Conservation (phyloP, 2,113 vertebrate species). For the Boulengeromyrus knoepffleri region DNA sequence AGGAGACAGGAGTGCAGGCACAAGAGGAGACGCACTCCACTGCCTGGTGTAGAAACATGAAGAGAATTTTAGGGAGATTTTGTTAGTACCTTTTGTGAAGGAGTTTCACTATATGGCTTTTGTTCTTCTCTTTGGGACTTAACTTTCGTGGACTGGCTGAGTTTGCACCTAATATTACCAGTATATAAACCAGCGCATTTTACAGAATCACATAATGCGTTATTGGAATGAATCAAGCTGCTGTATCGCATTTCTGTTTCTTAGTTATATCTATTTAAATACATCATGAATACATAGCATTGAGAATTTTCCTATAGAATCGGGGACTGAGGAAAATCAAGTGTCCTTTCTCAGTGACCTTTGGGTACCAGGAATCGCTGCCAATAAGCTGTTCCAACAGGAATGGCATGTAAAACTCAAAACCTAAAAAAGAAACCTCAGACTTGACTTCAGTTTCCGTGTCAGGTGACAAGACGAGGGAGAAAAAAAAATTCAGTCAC, state of each 20-base stretch:
- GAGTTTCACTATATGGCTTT: not conserved
- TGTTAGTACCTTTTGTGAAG: conserved; percentile 22
- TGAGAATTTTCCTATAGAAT: not conserved
- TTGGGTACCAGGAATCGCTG: not conserved
- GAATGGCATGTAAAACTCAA: not conserved
- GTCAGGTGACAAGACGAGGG: not conserved
- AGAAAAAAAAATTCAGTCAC: not conserved
- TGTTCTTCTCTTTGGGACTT: not conserved
- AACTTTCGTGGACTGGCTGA: conserved; percentile 18
- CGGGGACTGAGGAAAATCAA: not conserved
- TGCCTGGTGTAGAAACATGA: conserved; percentile 12
- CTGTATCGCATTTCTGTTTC: conserved; percentile 15
- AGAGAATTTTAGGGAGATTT: conserved; percentile 18
- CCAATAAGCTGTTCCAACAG: not conserved
- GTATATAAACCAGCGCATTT: conserved; percentile 13
- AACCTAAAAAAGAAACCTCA: not conserved
- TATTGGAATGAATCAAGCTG: conserved; percentile 17
- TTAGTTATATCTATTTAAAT: not conserved
- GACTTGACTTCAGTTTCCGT: not conserved
- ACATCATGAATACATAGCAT: not conserved
- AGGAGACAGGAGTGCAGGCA: not conserved
- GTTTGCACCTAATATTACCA: conserved; percentile 27
- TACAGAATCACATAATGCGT: conserved; percentile 13
- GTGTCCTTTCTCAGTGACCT: not conserved
- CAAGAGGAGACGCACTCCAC: not conserved